phyloP scores from a whole-genome alignment of 2,113 vertebrate genomes.

The Elgaria multicarinata region DNA sequence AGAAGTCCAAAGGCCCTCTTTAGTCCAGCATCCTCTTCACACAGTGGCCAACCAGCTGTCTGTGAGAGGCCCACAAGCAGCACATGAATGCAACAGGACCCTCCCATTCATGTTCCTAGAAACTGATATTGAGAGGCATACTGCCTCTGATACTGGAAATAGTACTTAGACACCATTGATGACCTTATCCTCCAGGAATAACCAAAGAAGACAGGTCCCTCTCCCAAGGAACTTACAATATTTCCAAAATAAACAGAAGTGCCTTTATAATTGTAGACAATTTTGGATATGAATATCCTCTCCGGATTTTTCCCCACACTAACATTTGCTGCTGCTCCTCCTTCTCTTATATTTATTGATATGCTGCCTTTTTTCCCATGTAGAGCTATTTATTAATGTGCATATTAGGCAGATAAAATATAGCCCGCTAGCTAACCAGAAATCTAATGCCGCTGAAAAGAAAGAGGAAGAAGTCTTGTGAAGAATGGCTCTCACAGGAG shows the following conservation, averaged over 20 bases:
- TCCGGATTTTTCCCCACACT: background rate
- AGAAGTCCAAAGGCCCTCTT: too few species aligned
- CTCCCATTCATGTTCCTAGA: too few species aligned
- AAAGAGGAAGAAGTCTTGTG: slow-evolving; percentile 29
- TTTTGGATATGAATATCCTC: background rate
- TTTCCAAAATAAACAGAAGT: background rate
- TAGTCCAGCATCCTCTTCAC: too few species aligned
- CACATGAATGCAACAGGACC: too few species aligned
- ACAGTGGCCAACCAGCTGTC: too few species aligned
- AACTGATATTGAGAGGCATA: too few species aligned
- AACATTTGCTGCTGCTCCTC: slow-evolving; percentile 31
- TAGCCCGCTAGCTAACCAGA: slow-evolving; percentile 30
- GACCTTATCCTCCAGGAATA: background rate
- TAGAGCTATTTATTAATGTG: slow-evolving; percentile 32
- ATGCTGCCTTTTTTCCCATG: background rate
- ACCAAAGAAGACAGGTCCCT: background rate
- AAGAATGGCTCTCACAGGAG: slow-evolving; percentile 53
- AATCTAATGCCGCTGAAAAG: background rate
- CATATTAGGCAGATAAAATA: slow-evolving; percentile 40
- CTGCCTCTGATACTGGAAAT: too few species aligned
- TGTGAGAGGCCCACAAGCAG: too few species aligned
- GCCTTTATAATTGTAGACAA: background rate
- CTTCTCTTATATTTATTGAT: slow-evolving; percentile 16
- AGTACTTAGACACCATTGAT: too few species aligned
- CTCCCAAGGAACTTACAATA: background rate